Evolutionary conservation across 1,140 invertebrate species (phyloP), one percentile per base, ranked within the genome.

Genomic region (Eupristina koningsbergeri): DNA sequence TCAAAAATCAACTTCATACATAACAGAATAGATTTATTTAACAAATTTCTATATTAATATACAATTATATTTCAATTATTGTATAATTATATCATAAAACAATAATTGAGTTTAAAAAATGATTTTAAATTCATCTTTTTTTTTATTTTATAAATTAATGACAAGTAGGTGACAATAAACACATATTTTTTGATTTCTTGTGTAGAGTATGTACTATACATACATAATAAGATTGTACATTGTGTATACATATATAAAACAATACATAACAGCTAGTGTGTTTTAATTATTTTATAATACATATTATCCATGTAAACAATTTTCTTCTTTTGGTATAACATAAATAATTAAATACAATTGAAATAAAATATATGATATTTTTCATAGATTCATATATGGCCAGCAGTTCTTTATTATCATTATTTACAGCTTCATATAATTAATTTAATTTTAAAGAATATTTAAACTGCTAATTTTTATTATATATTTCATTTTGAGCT

Each of bases 331-430:
- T n/a, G n/a, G n/a, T n/a, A n/a, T n/a, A n/a, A n/a, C n/a, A n/a
- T n/a, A n/a, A n/a, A n/a, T n/a, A n/a, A n/a, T n/a, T n/a, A n/a
- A n/a, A n/a, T n/a, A n/a, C n/a, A n/a, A n/a, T n/a, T n/a, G n/a
- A n/a, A n/a, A n/a, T n/a, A n/a, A n/a, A n/a, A n/a, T n/a, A n/a
- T n/a, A n/a, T n/a, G n/a, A n/a, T n/a, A n/a, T n/a, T n/a, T n/a
- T n/a, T n/a, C 71, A 69, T 79, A 71, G 39, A 75, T 75, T 80
- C 58, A 69, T 83, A 34, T 77, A 69, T 85, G 47, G 63, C 77
- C 80, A 76, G 77, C 77, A 58, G 58, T 67, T 79, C 81, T 81
- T 82, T 80, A 73, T 80, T 58, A 61, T 81, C 77, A 81, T 69
- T 61, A 39, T 84, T 86, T 84, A 83, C n/a, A n/a, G 50, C 17